A percentile compares a stretch with the other conserved stretches of the same genome.
phyloP scores from a whole-genome alignment of 2,888 invertebrate genomes.

The Cyrtodaria siliqua region DNA sequence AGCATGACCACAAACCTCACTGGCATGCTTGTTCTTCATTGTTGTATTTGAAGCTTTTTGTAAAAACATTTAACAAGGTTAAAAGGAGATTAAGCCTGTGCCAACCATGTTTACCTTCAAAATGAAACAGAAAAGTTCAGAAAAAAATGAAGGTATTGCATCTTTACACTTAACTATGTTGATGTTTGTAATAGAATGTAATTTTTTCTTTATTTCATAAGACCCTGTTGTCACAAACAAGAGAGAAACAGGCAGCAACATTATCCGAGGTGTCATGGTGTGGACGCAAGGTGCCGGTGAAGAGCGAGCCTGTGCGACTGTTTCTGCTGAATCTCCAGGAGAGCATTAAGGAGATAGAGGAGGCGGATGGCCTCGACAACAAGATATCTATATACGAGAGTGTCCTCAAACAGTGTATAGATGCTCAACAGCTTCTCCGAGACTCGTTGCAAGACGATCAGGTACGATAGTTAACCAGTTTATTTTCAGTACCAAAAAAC shows the following conservation, averaged over 20 bases:
- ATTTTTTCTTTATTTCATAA: constrained; percentile 65
- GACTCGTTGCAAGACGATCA: constrained; percentile 89
- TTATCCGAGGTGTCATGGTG: constrained; percentile 96
- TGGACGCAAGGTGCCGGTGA: constrained; percentile 93
- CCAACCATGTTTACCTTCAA: too few species aligned
- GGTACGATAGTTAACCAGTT: too few species aligned
- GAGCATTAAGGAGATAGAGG: constrained; percentile 79
- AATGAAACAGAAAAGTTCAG: too few species aligned
- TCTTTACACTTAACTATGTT: too few species aligned
- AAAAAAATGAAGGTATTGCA: too few species aligned
- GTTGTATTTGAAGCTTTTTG: too few species aligned
- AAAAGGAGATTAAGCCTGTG: too few species aligned
- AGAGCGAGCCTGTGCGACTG: constrained; percentile 90
- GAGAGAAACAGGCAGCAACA: constrained; percentile 92
- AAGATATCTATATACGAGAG: constrained; percentile 96
- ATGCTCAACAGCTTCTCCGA: constrained; percentile 94
- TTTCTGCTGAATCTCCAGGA: constrained; percentile 83
- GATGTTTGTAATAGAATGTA: background rate
- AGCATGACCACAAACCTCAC: too few species aligned
- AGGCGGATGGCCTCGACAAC: constrained; percentile 85
- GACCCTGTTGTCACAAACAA: constrained; percentile 94
- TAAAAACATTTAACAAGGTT: too few species aligned
- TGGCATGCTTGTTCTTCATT: too few species aligned
- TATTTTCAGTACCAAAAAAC: too few species aligned
- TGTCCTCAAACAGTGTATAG: constrained; percentile 97